A percentile compares a stretch with the other conserved stretches of the same genome.
Evolutionary conservation across 2,888 invertebrate genomes (phyloP).

Genomic region (Lasioglossum morio): DNA sequence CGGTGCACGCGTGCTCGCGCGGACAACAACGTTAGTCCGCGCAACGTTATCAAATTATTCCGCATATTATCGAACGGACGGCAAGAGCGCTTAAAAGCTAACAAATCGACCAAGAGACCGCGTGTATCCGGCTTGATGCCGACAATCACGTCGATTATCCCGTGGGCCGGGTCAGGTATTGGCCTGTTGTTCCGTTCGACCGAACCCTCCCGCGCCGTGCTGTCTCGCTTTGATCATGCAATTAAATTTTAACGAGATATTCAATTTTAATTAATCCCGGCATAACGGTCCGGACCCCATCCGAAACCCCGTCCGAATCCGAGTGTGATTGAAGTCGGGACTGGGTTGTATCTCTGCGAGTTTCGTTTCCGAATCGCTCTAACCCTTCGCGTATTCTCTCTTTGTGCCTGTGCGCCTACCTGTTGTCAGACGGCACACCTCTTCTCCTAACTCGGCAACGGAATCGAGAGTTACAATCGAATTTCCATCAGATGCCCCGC

Average conservation of each 20-base stretch:
- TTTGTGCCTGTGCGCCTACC: background rate
- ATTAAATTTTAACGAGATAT: conserved; percentile 75
- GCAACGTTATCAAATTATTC: conserved; percentile 56
- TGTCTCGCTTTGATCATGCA: conserved; percentile 64
- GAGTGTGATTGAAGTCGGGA: conserved; percentile 66
- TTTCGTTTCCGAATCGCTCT: background rate
- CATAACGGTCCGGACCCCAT: conserved; percentile 56
- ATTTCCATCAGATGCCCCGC: background rate
- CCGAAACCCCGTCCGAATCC: conserved; percentile 40
- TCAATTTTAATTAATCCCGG: conserved; percentile 77
- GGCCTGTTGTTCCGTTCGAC: conserved; percentile 21
- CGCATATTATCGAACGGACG: conserved; percentile 43
- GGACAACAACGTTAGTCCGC: background rate
- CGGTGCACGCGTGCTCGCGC: background rate
- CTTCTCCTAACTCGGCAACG: background rate
- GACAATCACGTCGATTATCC: conserved; percentile 62
- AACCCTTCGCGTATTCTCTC: background rate
- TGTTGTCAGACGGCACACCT: background rate
- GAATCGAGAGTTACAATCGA: background rate
- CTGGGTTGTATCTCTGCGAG: background rate
- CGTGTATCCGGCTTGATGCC: conserved; percentile 40
- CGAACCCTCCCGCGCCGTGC: background rate
- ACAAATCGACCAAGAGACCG: conserved; percentile 59
- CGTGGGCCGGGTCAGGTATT: conserved; percentile 33
- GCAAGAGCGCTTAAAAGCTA: conserved; percentile 56